Evolutionary conservation across 2,113 vertebrate genomes (phyloP).

Genomic region (Charina bottae): DNA sequence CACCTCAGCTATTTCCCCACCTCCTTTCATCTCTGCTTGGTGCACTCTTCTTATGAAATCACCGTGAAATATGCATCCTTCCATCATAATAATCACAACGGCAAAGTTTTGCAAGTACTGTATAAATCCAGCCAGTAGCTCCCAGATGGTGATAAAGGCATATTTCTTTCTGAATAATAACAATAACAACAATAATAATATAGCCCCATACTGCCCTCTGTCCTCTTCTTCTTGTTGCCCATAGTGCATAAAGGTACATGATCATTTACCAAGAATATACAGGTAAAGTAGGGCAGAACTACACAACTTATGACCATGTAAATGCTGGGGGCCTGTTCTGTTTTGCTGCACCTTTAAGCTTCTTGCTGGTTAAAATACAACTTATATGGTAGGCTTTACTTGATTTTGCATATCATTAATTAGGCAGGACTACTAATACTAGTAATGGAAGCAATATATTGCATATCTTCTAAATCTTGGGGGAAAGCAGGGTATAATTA

Average conservation of each 20-base stretch:
- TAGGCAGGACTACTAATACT: background rate
- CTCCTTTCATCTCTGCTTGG: slow-evolving; percentile 8
- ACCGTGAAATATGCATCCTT: background rate
- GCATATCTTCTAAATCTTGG: background rate
- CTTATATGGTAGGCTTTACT: background rate
- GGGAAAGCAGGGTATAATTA: background rate
- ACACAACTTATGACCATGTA: too few relatives aligned
- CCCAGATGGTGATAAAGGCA: background rate
- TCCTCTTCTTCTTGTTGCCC: background rate
- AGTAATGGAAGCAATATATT: background rate
- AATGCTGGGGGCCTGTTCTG: background rate
- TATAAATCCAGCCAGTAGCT: background rate
- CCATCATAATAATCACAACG: background rate
- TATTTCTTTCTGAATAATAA: background rate
- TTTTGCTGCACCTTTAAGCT: background rate
- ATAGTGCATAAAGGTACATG: background rate
- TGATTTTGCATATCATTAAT: background rate
- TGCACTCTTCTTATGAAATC: background rate
- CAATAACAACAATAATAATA: background rate
- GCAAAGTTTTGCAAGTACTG: slow-evolving; percentile 9
- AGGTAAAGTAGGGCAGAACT: background rate
- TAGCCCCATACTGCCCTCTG: background rate
- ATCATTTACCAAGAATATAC: background rate
- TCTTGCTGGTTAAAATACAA: background rate
- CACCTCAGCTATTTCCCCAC: background rate